phyloP scores from a whole-genome alignment of 2,113 vertebrate species.

The Pavo muticus region DNA sequence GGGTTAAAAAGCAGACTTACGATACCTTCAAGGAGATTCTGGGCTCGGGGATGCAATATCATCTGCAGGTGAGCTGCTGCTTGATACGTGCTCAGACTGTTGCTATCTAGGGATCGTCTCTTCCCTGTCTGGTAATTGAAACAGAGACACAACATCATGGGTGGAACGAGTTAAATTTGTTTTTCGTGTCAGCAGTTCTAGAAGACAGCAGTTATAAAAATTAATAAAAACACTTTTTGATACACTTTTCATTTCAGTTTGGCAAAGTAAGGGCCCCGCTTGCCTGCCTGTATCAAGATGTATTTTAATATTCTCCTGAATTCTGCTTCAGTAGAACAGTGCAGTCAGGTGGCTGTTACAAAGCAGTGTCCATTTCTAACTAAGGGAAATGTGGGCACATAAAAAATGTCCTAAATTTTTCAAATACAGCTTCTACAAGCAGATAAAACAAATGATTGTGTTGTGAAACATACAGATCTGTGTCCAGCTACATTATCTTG shows the following conservation, averaged over 20 bases:
- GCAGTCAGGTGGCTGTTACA: neutral
- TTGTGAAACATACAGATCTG: neutral
- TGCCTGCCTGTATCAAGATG: neutral
- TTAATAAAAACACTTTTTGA: neutral
- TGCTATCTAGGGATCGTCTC: neutral
- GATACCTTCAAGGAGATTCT: constrained; percentile 93
- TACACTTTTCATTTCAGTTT: neutral
- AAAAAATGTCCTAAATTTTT: neutral
- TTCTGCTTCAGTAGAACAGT: neutral
- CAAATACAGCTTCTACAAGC: neutral
- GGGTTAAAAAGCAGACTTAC: constrained; percentile 94
- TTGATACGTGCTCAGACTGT: neutral
- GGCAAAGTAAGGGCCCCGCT: neutral
- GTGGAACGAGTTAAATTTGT: neutral
- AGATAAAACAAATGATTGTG: neutral
- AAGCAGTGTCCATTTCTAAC: neutral
- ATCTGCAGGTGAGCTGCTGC: constrained; percentile 87
- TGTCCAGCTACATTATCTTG: neutral
- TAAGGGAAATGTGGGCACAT: neutral
- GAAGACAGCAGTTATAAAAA: neutral
- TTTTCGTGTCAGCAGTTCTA: neutral
- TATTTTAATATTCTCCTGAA: neutral
- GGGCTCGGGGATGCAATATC: constrained; percentile 97
- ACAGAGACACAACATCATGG: neutral
- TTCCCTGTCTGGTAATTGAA: neutral